Base-by-base conservation (phyloP, 2,797 vertebrate species). In the Centroberyx gerrardi region DNA sequence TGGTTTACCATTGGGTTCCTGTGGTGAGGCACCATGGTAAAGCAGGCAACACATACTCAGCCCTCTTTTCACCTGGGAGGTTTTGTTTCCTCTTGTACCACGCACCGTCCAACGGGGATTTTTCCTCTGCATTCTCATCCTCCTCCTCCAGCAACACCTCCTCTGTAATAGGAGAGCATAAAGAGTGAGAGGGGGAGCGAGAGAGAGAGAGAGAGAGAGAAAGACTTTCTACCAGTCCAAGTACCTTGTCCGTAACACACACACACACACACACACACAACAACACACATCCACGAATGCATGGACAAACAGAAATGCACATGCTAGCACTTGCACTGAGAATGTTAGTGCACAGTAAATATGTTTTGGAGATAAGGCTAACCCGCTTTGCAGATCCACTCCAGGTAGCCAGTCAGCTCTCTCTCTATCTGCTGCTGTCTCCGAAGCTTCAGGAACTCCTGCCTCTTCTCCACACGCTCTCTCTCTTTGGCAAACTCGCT, bases 311-410 rank as follows among this genome's bases (percentile, higher is more conserved):
- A 83, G n/a, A 17, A 40, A n/a, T 46, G 36, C 29, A n/a, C n/a
- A 60, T 51, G 42, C 66, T 54, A 53, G 56, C 65, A 61, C 62
- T 38, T 59, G 52, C 36, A 7, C 66, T 33, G 15, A 38, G n/a
- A 36, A 12, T 15, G 17, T 22, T 27, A 8, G 14, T 15, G 12
- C 5, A 28, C 13, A 14, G 53, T 55, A 5, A 55, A 15, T 46
- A 13, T 46, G 40, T 44, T 70, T 66, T 33, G 53, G 52, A 69
- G 46, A 73, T 28, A 46, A 68, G 64, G 72, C 91, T 69, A 51
- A 95, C 95, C 95, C 80, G 98, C 98, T 93, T 98, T 99, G 93
- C 97, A 99, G 89, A 99, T 99, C 98, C 97, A 99, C 87, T 98
- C 98, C 86, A 99, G 90, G 90, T 99, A 99, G 0, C 98, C 98